A percentile compares a stretch with the other conserved stretches of the same genome.
phyloP scores from a whole-genome alignment of 2,113 vertebrate genomes.

The Rhodinocichla rosea region DNA sequence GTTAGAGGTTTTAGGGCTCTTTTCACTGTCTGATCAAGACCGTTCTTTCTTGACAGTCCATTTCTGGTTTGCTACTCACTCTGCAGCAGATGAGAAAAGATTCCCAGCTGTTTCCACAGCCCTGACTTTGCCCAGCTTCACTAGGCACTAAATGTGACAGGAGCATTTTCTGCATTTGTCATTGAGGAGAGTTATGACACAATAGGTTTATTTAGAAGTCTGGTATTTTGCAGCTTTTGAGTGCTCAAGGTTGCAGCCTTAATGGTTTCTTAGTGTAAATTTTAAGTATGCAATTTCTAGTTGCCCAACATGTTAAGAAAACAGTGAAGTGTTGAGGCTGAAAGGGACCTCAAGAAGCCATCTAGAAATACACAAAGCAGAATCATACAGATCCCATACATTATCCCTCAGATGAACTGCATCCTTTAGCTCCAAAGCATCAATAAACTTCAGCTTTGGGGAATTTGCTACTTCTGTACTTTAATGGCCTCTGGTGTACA shows the following conservation, averaged over 20 bases:
- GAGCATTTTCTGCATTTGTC: background rate
- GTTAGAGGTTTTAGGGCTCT: background rate
- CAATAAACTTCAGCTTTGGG: background rate
- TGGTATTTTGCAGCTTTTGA: background rate
- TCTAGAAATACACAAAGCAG: background rate
- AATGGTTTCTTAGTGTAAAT: background rate
- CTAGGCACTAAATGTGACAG: background rate
- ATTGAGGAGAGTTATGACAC: background rate
- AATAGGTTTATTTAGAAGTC: background rate
- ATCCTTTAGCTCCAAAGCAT: background rate
- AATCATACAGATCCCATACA: background rate
- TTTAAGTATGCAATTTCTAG: background rate
- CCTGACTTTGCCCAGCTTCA: background rate
- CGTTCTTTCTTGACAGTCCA: background rate
- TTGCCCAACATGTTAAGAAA: background rate
- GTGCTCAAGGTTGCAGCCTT: background rate
- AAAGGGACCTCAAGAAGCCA: background rate
- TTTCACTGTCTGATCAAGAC: background rate
- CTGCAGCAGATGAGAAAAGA: background rate
- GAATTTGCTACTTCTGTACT: background rate
- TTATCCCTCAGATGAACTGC: background rate
- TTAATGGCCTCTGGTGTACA: background rate
- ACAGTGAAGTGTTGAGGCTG: background rate
- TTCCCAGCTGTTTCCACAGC: background rate
- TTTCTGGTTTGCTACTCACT: background rate